phyloP scores from a whole-genome alignment of 1,140 invertebrate species.

The Penaeus japonicus region DNA sequence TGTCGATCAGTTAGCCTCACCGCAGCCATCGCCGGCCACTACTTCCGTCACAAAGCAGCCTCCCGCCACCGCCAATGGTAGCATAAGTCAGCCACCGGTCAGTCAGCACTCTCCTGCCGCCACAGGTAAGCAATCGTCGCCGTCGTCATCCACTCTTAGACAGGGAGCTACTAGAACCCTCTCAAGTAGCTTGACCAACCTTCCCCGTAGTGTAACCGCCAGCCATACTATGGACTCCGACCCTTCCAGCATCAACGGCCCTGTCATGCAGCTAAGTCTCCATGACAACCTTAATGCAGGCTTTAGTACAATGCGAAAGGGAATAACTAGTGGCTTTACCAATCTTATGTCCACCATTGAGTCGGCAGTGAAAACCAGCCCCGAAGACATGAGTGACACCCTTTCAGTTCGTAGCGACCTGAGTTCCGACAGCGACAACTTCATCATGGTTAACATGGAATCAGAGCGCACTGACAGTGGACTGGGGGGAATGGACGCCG shows the following conservation, averaged over 20 bases:
- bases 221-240: not conserved
- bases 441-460: conserved; percentile 64
- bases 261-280: conserved; percentile 40
- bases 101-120: conserved; percentile 29
- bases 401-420: conserved; percentile 66
- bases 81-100: conserved; percentile 28
- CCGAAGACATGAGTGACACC: conserved; percentile 60
- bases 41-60: conserved; percentile 23
- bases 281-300: conserved; percentile 56
- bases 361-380: conserved; percentile 57
- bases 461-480: conserved; percentile 55
- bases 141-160: conserved; percentile 33
- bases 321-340: conserved; percentile 57
- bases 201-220: conserved; percentile 20
- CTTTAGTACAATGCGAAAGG: conserved; percentile 49
- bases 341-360: conserved; percentile 58
- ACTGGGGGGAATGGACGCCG: conserved; percentile 53
- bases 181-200: conserved; percentile 49
- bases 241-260: conserved; percentile 25
- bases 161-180: conserved; percentile 36
- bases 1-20: conserved; percentile 57
- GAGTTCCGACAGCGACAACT: conserved; percentile 66
- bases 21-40: conserved; percentile 18
- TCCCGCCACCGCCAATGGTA: conserved; percentile 40
- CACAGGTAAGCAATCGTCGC: conserved; percentile 41